Percentiles rank a stretch among this genome's conserved stretches.
Conservation (phyloP, 2,113 vertebrate genomes). For the Muscicapa adusta region DNA sequence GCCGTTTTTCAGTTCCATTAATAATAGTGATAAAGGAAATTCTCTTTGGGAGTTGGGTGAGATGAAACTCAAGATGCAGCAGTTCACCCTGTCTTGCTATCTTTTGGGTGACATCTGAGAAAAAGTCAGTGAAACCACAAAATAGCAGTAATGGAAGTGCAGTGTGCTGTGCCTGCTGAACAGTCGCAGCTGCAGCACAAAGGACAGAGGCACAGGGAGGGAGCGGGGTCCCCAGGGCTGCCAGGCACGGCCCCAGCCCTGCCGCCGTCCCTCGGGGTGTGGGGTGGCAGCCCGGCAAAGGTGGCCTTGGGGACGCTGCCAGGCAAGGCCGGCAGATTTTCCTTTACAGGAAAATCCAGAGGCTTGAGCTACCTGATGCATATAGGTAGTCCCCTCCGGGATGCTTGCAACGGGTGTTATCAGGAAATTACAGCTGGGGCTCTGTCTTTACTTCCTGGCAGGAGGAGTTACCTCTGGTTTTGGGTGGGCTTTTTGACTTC, state of each 20-base stretch:
- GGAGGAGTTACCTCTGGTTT: not conserved
- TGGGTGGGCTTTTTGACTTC: not conserved
- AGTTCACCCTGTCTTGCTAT: not conserved
- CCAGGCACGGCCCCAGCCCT: not conserved
- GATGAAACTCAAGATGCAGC: not conserved
- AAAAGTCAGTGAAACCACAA: not conserved
- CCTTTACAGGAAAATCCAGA: not conserved
- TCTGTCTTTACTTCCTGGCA: not conserved
- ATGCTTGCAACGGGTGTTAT: not conserved
- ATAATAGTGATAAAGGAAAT: not conserved
- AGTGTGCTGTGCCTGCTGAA: accelerated
- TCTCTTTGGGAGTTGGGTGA: not conserved
- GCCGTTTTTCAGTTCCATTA: not conserved
- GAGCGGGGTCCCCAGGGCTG: not conserved
- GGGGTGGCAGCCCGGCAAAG: not conserved
- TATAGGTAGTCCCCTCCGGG: too few relatives aligned
- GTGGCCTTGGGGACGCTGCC: not conserved
- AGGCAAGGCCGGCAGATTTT: not conserved
- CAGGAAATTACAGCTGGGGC: not conserved
- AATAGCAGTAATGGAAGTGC: accelerated
- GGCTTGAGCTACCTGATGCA: not conserved
- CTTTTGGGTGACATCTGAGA: not conserved
- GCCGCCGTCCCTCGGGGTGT: accelerated
- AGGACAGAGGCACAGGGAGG: not conserved
- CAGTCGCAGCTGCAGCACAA: not conserved